phyloP scores from a whole-genome alignment of 37 sponge, comb jelly and placozoan genomes.

The Aphrocallistes beatrix region DNA sequence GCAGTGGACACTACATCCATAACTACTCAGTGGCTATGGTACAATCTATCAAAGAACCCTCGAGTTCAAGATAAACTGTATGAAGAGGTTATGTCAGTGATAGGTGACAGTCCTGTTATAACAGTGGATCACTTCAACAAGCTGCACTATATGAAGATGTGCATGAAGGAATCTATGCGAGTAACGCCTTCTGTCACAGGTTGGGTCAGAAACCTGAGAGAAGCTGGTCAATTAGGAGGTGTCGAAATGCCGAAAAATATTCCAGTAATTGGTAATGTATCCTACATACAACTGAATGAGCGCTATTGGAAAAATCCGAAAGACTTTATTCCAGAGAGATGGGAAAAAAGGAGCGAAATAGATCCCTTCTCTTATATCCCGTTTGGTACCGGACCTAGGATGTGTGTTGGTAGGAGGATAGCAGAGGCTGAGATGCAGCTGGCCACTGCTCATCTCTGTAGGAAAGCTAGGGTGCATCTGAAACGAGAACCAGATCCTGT shows the following conservation, averaged over 20 bases:
- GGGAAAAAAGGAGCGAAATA: conserved; percentile 10
- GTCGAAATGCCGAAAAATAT: not conserved
- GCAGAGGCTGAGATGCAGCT: conserved; percentile 10
- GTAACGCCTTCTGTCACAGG: not conserved
- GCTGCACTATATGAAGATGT: not conserved
- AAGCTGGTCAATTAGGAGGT: not conserved
- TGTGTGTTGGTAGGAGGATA: conserved; percentile 21
- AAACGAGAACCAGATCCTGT: not conserved
- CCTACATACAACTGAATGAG: not conserved
- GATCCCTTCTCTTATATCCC: conserved; percentile 26
- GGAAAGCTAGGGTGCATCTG: not conserved
- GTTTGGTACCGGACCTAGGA: conserved; percentile 22
- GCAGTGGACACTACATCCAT: not conserved
- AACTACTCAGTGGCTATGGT: conserved; percentile 17
- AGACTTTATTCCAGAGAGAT: conserved; percentile 13
- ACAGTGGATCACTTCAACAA: not conserved
- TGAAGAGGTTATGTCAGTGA: not conserved
- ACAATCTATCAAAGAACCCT: not conserved
- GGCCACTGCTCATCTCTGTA: not conserved
- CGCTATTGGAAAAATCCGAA: not conserved
- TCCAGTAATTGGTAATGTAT: not conserved
- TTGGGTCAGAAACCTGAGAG: not conserved
- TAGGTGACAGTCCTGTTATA: not conserved
- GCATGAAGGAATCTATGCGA: not conserved
- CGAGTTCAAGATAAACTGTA: not conserved